A percentile compares a stretch with the other conserved stretches of the same genome.
Evolutionary conservation across 2,888 invertebrate genomes (phyloP).

Genomic region (Melipona beecheii): DNA sequence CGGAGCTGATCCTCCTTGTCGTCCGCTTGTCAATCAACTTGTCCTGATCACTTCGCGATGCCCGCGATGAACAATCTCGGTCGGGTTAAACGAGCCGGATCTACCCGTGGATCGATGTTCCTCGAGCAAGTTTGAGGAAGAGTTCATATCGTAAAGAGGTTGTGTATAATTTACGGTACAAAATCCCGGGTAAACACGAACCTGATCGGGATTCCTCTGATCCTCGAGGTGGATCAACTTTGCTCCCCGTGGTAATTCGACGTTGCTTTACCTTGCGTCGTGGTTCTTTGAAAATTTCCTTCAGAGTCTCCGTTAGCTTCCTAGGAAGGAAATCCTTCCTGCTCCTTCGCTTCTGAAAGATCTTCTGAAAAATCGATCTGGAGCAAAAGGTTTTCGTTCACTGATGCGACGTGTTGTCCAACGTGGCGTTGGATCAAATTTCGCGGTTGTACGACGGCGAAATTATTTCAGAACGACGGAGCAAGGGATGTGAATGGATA

Average conservation of each 20-base stretch:
- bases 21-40: constrained; percentile 5
- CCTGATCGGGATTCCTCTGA: no score
- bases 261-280: neutral
- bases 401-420: neutral
- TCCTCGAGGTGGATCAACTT: neutral
- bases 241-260: neutral
- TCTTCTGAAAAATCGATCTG: neutral
- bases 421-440: neutral
- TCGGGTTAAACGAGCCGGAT: neutral
- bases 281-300: neutral
- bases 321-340: no score
- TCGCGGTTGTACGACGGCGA: neutral
- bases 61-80: constrained; percentile 20
- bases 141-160: no score
- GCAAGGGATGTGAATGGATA: constrained; percentile 68
- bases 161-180: neutral
- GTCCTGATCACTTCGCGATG: neutral
- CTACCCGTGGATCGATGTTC: no score
- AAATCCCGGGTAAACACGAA: no score
- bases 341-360: neutral
- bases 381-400: neutral
- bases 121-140: neutral
- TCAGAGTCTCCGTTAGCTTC: neutral
- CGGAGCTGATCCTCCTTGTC: constrained; percentile 18
- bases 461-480: constrained; percentile 38